phyloP scores from a whole-genome alignment of 2,113 vertebrate genomes.

The Peromyscus maniculatus region DNA sequence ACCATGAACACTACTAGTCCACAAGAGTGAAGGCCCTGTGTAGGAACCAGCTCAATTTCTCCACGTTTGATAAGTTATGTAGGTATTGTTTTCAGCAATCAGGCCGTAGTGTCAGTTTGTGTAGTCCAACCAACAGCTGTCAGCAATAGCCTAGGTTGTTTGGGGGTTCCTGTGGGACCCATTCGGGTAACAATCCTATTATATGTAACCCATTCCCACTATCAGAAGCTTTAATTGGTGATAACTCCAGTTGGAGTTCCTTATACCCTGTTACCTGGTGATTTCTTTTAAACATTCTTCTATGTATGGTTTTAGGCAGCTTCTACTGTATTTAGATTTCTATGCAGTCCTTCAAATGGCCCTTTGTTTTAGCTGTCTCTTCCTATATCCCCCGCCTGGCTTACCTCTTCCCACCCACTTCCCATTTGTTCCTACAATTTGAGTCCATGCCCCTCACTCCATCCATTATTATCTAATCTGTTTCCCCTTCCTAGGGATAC shows the following conservation, averaged over 20 bases:
- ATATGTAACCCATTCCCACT: background rate
- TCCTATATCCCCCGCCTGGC: background rate
- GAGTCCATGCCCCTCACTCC: too few species aligned
- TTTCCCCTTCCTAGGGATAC: too few species aligned
- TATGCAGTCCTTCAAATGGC: background rate
- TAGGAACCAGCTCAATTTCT: too few species aligned
- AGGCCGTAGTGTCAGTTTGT: too few species aligned
- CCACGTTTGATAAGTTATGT: too few species aligned
- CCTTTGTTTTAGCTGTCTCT: background rate
- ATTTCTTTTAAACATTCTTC: background rate
- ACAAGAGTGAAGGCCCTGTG: too few species aligned
- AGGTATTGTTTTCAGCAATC: too few species aligned
- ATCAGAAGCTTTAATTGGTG: background rate
- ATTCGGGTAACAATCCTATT: background rate
- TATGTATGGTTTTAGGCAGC: background rate
- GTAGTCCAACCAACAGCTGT: too few species aligned
- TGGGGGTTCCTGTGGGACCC: background rate
- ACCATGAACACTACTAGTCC: too few species aligned
- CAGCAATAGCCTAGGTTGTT: too few species aligned
- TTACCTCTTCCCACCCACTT: background rate
- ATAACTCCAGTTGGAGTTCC: background rate
- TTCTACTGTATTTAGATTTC: background rate
- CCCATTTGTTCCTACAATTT: too few species aligned
- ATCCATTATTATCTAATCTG: too few species aligned
- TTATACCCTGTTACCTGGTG: background rate